Conservation (phyloP, 2,113 vertebrate species). For the Poeciliopsis retropinna region DNA sequence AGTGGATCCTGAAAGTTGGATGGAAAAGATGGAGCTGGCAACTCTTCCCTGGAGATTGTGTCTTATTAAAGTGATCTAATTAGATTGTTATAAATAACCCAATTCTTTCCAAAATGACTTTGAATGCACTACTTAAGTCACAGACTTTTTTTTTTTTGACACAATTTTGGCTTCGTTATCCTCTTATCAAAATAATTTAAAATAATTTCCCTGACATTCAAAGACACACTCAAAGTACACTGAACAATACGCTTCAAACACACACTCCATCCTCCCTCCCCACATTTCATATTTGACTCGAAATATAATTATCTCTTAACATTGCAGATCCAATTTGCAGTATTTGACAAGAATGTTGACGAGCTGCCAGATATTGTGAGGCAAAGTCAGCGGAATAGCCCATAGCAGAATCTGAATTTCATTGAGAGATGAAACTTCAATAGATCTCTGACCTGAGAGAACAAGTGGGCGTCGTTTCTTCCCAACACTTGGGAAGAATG, state of each 20-base stretch:
- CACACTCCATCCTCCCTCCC: neutral
- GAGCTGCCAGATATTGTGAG: slow-evolving; percentile 2
- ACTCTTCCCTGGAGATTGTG: slow-evolving; percentile 38
- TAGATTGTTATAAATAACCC: slow-evolving; percentile 53
- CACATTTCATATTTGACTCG: slow-evolving; percentile 3
- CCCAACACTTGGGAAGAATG: slow-evolving; percentile 17
- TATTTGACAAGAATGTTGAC: neutral
- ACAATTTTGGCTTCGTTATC: neutral
- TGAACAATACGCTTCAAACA: neutral
- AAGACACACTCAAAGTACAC: no score
- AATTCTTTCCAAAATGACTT: slow-evolving; percentile 33
- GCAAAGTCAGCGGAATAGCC: neutral
- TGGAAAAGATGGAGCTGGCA: slow-evolving; percentile 46
- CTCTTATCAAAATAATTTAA: neutral
- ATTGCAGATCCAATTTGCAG: neutral
- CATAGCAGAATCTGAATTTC: neutral
- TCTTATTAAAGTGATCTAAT: slow-evolving; percentile 63
- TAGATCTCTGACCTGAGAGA: neutral
- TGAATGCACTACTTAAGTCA: slow-evolving; percentile 27
- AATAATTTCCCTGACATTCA: neutral
- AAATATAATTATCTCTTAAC: neutral
- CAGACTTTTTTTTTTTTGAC: neutral
- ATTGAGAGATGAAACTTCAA: slow-evolving; percentile 9
- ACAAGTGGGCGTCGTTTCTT: slow-evolving; percentile 15
- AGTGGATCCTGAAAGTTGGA: slow-evolving; percentile 42